phyloP scores from a whole-genome alignment of 2,113 vertebrate species.

The Motacilla tschutschensis region DNA sequence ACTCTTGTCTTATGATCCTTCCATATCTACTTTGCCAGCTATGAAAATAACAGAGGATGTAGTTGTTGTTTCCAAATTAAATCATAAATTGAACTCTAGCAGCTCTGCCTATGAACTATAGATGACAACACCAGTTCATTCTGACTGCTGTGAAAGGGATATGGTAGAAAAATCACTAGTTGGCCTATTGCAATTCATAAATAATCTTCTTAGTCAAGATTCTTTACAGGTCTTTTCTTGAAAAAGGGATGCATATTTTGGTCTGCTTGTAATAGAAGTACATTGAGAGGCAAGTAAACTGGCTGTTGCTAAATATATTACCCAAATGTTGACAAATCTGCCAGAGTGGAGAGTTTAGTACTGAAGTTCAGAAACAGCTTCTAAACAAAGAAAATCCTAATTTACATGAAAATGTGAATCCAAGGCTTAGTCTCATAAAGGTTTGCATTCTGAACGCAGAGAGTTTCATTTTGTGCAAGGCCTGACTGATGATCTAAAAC shows the following conservation, averaged over 20 bases:
- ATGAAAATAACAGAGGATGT: background rate
- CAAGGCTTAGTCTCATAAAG: background rate
- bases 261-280: background rate
- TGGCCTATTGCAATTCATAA: background rate
- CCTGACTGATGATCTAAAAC: background rate
- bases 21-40: background rate
- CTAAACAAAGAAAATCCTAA: background rate
- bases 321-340: background rate
- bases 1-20: background rate
- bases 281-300: background rate
- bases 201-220: background rate
- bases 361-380: background rate
- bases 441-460: background rate
- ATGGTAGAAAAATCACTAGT: background rate
- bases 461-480: background rate
- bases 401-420: background rate
- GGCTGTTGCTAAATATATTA: background rate
- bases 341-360: background rate
- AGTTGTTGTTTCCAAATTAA: background rate
- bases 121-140: background rate
- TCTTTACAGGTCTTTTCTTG: background rate
- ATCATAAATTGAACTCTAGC: background rate
- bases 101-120: background rate
- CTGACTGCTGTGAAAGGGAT: background rate
- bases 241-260: background rate